A percentile compares a stretch with the other conserved stretches of the same genome.
These are phyloP conservation scores for Apis mellifera DNA, from an alignment of 1,140 invertebrate genomes.

Conservation along the genomic window Amel_HAv3.1 CM009942.2:11426001-11426500, in stretches of 20 bases:
- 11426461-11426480: neutral
- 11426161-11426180: conserved; percentile 46
- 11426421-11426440: neutral
- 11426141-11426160: conserved; percentile 31
- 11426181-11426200: conserved; percentile 56
- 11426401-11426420: no score
- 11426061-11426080: conserved; percentile 57
- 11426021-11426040: conserved; percentile 28
- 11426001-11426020: conserved; percentile 32
- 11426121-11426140: conserved; percentile 55
- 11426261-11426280: neutral
- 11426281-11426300: neutral
- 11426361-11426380: neutral
- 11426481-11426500: neutral
- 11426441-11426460: neutral
- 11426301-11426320: neutral
- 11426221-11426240: conserved; percentile 67
- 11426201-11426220: conserved; percentile 62
- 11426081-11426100: conserved; percentile 39
- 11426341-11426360: neutral
- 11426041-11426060: conserved; percentile 48
- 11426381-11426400: neutral
- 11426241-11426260: neutral
- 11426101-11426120: conserved; percentile 35
- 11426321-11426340: neutral